Percentiles rank a stretch among this genome's conserved stretches.
Evolutionary conservation across 53 echinoderm and acorn worm species (phyloP).

Genomic region (Hippasteria phrygiana): DNA sequence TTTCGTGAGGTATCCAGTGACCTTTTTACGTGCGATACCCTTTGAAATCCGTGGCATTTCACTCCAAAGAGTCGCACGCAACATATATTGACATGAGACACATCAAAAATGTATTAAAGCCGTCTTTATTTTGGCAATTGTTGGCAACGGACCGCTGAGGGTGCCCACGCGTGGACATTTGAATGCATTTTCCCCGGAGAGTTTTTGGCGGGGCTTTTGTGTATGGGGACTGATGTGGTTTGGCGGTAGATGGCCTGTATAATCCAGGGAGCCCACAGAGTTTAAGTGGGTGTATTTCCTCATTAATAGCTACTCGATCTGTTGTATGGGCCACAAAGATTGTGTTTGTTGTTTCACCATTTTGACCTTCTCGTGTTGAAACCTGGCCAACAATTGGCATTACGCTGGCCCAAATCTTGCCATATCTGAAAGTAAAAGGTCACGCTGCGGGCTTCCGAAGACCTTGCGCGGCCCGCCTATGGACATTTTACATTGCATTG

Average conservation of each 20-base stretch:
- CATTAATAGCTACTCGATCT: not conserved
- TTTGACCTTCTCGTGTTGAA: not conserved
- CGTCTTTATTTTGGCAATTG: slow-evolving; percentile 25
- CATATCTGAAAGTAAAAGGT: too few relatives aligned
- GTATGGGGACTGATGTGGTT: not conserved
- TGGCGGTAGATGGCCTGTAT: not conserved
- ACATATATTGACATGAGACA: slow-evolving; percentile 27
- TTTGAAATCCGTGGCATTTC: slow-evolving; percentile 35
- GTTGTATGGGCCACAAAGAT: not conserved
- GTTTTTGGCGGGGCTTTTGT: not conserved
- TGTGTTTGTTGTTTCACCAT: slow-evolving; percentile 8
- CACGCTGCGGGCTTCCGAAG: too few relatives aligned
- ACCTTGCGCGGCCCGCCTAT: too few relatives aligned
- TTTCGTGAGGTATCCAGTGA: slow-evolving; percentile 8
- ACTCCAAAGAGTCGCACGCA: not conserved
- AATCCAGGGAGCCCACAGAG: not conserved
- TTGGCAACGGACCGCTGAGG: not conserved
- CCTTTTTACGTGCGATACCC: slow-evolving; percentile 21
- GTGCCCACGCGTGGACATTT: slow-evolving; percentile 40
- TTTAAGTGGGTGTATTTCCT: not conserved
- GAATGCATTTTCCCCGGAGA: not conserved
- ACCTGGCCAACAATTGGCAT: not conserved
- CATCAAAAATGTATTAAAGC: slow-evolving; percentile 50
- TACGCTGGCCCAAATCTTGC: not conserved
- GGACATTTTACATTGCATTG: too few relatives aligned